Evolutionary conservation across 2,113 vertebrate genomes (phyloP).

Genomic region (Fulica atra): DNA sequence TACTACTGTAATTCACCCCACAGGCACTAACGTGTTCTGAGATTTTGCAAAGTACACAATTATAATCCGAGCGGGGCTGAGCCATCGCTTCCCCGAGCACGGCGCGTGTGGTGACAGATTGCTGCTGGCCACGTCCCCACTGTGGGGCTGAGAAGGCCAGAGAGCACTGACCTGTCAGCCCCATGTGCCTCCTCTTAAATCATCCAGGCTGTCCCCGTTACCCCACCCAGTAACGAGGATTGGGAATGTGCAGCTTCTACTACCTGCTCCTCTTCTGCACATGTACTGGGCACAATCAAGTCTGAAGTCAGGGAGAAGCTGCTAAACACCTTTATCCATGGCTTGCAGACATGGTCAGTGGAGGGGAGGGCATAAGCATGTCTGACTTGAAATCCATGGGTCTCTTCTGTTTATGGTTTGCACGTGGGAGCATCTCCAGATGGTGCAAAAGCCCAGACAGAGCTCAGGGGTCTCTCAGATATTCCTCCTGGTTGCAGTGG

Average conservation of each 20-base stretch:
- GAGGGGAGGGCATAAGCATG: background rate
- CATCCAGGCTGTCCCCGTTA: background rate
- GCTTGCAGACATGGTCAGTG: background rate
- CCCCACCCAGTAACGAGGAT: no score
- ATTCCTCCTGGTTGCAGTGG: background rate
- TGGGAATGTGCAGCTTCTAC: background rate
- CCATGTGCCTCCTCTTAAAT: background rate
- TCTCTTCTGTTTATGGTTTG: background rate
- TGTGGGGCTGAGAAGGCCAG: background rate
- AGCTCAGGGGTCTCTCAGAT: background rate
- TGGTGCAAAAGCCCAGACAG: background rate
- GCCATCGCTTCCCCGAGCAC: background rate
- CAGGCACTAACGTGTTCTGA: background rate
- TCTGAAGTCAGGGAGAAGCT: background rate
- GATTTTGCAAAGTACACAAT: conserved; percentile 17
- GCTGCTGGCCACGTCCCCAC: background rate
- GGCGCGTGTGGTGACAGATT: background rate
- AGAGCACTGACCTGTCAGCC: background rate
- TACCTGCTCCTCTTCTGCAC: background rate
- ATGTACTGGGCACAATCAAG: accelerated
- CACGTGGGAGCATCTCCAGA: background rate
- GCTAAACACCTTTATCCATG: background rate
- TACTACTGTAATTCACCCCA: conserved; percentile 9
- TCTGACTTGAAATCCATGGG: background rate
- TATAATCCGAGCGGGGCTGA: background rate